Base-by-base conservation (phyloP, 1,140 invertebrate species). In the Drosophila parvula region DNA sequence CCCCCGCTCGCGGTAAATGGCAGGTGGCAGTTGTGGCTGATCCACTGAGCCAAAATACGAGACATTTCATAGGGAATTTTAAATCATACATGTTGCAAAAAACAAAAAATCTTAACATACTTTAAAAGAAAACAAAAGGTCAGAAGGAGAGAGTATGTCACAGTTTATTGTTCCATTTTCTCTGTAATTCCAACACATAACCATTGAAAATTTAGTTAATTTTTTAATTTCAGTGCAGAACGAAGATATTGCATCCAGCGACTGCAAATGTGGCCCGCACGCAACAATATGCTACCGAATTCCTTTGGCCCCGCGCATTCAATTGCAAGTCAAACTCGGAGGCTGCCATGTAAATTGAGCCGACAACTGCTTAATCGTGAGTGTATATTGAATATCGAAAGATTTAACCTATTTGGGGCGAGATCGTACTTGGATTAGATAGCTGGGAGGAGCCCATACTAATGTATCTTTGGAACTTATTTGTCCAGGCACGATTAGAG, bases 241-340 rank as follows among this genome's bases (percentile, higher is more conserved):
- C 65, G 51, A 67, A 86, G 74, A 86, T 81, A 81, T 76, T 86
- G 78, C 64, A 60, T 74, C 57, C 74, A 76, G 69, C 63, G 44
- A 44, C 38, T 61, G 68, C 81, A 89, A 88, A 88, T 88, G 84
- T 89, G 76, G 77, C 84, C 73, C 78, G 81, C 79, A 90, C 89
- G 83, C 89, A 90, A 88, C 83, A 90, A 90, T 90, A 85, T 90
- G 89, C 89, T 90, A 90, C 89, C 78, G 89, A 84, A 89, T 91
- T 89, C 76, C 68, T 78, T 67, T 30, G 44, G 44, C 38, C 57
- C 59, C 40, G 22, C 45, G 27, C 41, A 68, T 56, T 44, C 47
- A 60, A 40, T 56, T 60, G 40, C 41, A 41, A 55, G 36, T 60
- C 44, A 43, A 65, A 60, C 60, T 79, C 67, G 71, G 57, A 71